Percentiles rank a stretch among this genome's conserved stretches.
These are phyloP conservation scores for Cheirogaleus medius DNA, from an alignment of 2,113 vertebrate genomes.

Conservation along the genomic window DNA sequence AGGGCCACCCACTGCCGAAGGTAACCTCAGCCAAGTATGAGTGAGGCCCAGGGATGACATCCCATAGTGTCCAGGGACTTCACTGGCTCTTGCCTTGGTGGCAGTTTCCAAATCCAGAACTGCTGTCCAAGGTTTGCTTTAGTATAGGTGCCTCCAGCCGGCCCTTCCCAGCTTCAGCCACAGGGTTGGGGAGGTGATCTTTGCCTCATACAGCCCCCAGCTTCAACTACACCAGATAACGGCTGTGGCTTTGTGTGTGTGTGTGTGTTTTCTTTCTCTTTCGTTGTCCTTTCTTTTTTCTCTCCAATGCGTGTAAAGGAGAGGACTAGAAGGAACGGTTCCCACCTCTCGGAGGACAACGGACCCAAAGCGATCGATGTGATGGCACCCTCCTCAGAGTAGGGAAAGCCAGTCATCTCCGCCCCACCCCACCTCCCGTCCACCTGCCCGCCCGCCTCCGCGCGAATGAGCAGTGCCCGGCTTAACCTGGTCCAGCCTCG, in stretches of 20 bases:
- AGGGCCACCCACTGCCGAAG: background rate
- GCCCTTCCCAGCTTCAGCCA: background rate
- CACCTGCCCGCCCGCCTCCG: slow-evolving; percentile 59
- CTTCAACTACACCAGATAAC: slow-evolving; percentile 75
- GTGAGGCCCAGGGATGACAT: background rate
- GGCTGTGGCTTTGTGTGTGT: slow-evolving; percentile 82
- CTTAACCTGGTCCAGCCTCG: slow-evolving; percentile 59
- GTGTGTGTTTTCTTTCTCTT: slow-evolving; percentile 76
- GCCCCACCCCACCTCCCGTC: slow-evolving; percentile 53
- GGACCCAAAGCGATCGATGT: slow-evolving; percentile 81
- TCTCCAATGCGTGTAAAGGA: slow-evolving; percentile 80
- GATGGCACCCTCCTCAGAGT: slow-evolving; percentile 83
- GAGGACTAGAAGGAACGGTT: slow-evolving; percentile 82
- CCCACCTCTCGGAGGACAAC: slow-evolving; percentile 81
- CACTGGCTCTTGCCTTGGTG: background rate
- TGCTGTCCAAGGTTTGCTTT: background rate
- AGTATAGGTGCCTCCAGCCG: background rate
- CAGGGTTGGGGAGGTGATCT: slow-evolving; percentile 59
- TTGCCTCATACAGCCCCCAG: slow-evolving; percentile 61
- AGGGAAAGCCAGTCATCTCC: slow-evolving; percentile 81
- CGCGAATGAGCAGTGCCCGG: slow-evolving; percentile 75
- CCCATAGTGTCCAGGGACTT: background rate
- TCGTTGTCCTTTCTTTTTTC: slow-evolving; percentile 71
- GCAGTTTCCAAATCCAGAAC: background rate
- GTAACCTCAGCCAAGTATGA: background rate